phyloP scores from a whole-genome alignment of 92 coral and sea anemone species.

The Nematostella vectensis region DNA sequence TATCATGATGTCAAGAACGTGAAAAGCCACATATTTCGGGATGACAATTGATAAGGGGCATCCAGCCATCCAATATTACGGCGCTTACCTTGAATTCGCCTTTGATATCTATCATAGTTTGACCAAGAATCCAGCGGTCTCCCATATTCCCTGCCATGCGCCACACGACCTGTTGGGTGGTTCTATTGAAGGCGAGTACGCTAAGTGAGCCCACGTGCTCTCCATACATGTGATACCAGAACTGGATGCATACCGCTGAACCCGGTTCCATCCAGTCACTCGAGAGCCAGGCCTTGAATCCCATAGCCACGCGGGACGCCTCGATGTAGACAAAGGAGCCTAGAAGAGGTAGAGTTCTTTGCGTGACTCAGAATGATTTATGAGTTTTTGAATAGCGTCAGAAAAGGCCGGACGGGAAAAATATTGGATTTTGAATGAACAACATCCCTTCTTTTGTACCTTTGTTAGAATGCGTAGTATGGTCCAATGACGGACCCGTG shows the following conservation, averaged over 20 bases:
- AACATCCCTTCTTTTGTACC: conserved; percentile 1
- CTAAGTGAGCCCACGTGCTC: conserved; percentile 4
- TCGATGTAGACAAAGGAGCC: conserved; percentile 9
- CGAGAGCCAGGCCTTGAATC: conserved; percentile 4
- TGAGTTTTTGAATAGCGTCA: too few relatives aligned
- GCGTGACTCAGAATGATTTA: too few relatives aligned
- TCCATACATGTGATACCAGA: conserved; percentile 23
- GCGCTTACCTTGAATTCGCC: conserved; percentile 4
- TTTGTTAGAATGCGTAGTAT: conserved; percentile 3
- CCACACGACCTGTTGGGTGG: too few relatives aligned
- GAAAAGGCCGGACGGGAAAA: too few relatives aligned
- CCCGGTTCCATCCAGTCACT: conserved; percentile 19
- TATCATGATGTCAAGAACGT: too few relatives aligned
- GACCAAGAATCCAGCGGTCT: conserved; percentile 4
- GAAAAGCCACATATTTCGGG: too few relatives aligned
- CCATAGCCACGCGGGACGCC: neutral
- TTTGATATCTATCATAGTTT: conserved; percentile 1
- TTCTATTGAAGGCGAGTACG: too few relatives aligned
- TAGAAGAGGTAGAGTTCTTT: too few relatives aligned
- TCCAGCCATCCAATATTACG: neutral
- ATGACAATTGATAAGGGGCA: too few relatives aligned
- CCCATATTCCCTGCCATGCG: too few relatives aligned
- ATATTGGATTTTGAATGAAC: neutral
- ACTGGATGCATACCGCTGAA: conserved; percentile 4
- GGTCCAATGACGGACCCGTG: conserved; percentile 6